Evolutionary conservation across 2,113 vertebrate genomes (phyloP), one percentile per base, ranked within the genome.

Genomic region (Lepisosteus oculatus): DNA sequence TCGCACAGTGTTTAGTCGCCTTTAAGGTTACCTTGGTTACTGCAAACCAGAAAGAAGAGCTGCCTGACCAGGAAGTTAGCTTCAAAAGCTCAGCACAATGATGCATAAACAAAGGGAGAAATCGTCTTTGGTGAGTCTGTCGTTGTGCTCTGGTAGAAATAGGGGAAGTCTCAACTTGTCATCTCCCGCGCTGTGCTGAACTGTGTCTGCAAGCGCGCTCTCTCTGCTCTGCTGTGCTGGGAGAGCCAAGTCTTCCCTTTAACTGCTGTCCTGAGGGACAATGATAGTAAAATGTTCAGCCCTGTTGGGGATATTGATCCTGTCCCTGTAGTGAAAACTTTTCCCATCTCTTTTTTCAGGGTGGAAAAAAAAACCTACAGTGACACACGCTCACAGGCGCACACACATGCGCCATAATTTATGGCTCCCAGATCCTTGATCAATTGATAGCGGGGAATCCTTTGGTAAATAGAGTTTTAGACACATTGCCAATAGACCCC

Each of bases 401-500:
- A n/a, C 69, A 44, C 65, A 65, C 63, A 78, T 80, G 78, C 80
- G 82, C 79, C 68, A 83, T 95, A 95, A 98, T 96, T 96, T 95
- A 95, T 94, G 92, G 93, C 94, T 94, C 94, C 91, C 89, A 90
- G 94, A 93, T 96, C 93, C 95, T 93, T 98, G 96, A 98, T 98
- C 95, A 97, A 96, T 96, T 97, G 96, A 97, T 98, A 98, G 95
- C 93, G 93, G 93, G 93, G 95, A 95, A 96, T 96, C 93, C 93
- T 91, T 94, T 93, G 96, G 95, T 97, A 96, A 97, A 98, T 97
- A 97, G 95, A 98, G 95, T 95, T 98, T 97, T 97, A 97, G 96
- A 98, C 96, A 96, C 94, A 96, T 98, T 97, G 96, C 96, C 96
- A 95, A 98, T 98, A 99, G 95, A 97, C 95, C 95, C 93, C 93